Conservation (phyloP, 2,888 invertebrate genomes). For the Metellina segmentata region DNA sequence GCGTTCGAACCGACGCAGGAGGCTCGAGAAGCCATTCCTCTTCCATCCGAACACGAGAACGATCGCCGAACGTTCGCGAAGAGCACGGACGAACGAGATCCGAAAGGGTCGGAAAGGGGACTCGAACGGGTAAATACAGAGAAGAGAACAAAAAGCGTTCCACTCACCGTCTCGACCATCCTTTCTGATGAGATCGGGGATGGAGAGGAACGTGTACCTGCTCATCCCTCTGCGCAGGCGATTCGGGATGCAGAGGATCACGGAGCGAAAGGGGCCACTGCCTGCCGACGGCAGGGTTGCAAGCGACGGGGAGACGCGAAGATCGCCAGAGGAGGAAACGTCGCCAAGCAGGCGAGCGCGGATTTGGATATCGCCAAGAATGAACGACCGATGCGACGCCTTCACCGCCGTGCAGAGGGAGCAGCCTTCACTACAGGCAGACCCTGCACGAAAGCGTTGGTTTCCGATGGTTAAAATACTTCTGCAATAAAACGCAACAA, state of each 20-base stretch:
- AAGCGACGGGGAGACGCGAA: not conserved
- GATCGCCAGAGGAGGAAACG: not conserved
- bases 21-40: conserved; percentile 12
- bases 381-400: not conserved
- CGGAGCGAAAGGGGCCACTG: conserved; percentile 8
- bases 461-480: too few relatives aligned
- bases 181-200: conserved; percentile 20
- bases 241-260: conserved; percentile 72
- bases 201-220: conserved; percentile 50
- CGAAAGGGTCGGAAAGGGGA: too few relatives aligned
- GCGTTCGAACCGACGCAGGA: conserved; percentile 14
- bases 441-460: not conserved
- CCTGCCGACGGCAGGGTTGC: conserved; percentile 47
- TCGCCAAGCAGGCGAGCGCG: conserved; percentile 23
- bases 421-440: not conserved
- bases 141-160: not conserved
- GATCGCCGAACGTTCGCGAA: too few relatives aligned
- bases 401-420: not conserved
- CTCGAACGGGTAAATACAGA: too few relatives aligned
- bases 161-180: conserved; percentile 69
- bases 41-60: not conserved
- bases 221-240: conserved; percentile 72
- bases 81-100: not conserved
- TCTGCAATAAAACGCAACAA: too few relatives aligned
- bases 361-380: not conserved